Evolutionary conservation across 2,888 invertebrate genomes (phyloP), one percentile per base, ranked within the genome.

Genomic region (Cephus runcator): DNA sequence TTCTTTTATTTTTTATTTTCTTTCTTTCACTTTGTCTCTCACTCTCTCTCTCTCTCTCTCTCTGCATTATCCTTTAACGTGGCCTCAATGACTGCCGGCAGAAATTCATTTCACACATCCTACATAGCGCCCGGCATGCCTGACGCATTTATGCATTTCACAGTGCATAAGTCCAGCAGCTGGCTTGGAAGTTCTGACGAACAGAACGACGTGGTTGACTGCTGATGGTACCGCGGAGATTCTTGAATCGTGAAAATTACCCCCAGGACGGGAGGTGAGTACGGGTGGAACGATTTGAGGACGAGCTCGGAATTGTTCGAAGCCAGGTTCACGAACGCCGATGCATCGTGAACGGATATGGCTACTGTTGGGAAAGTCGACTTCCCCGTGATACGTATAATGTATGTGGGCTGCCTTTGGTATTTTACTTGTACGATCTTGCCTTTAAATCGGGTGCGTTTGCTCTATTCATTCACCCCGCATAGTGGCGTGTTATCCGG

Each of bases 141-240:
- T 76, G 77, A 83, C 83, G 81, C 85, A 88, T 90, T 56, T 90
- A 90, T 85, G 85, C 89, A 89, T 90, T 90, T 90, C 90, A 90
- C 90, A 90, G 88, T 81, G 86, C 87, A 89, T 88, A 88, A 90
- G 87, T 88, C 86, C 87, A 85, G 80, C 89, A 89, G 85, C 87
- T 88, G 87, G 87, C 84, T 84, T 81, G 85, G 83, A 83, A 85
- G 82, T 79, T 80, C 79, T 79, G 82, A 80, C 80, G 79, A 82
- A 85, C 83, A 82, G 81, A 83, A 34, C 33, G 84, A 84, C 82
- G 83, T 81, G 82, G 81, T 33, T 79, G 87, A 85, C 56, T 56
- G 56, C 56, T 56, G 56, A 56, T 56, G 56, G 56, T 15, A 2
- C 56, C 15, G 56, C 23, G 56, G 56, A 56, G 56, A 82, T 87